phyloP scores from a whole-genome alignment of 1,140 invertebrate genomes.

The Drosophila saltans region DNA sequence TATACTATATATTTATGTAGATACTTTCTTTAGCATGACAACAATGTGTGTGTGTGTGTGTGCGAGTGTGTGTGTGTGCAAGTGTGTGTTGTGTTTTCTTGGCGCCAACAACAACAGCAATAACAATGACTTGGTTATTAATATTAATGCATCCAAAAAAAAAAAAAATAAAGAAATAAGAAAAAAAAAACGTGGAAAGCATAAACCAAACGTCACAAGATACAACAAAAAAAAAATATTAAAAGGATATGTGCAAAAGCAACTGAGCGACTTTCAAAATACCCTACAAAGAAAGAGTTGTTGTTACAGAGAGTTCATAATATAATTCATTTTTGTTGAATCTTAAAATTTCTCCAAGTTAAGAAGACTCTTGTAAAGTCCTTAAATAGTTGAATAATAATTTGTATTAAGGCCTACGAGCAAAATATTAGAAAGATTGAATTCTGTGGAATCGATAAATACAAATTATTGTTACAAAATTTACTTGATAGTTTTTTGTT shows the following conservation, averaged over 20 bases:
- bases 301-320: background rate
- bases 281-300: background rate
- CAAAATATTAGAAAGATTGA: too few species aligned
- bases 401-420: too few species aligned
- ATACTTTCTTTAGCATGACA: slow-evolving; percentile 52
- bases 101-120: slow-evolving; percentile 33
- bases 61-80: background rate
- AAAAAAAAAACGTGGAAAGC: slow-evolving; percentile 37
- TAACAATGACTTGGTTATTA: slow-evolving; percentile 67
- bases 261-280: background rate
- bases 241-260: slow-evolving; percentile 10
- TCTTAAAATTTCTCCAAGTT: too few species aligned
- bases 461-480: too few species aligned
- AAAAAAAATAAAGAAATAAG: slow-evolving; percentile 10
- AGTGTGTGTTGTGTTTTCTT: slow-evolving; percentile 13
- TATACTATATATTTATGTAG: slow-evolving; percentile 30
- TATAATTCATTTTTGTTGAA: too few species aligned
- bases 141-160: slow-evolving; percentile 57
- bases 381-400: too few species aligned
- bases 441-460: too few species aligned
- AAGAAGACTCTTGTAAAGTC: too few species aligned
- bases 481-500: too few species aligned
- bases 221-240: slow-evolving; percentile 7
- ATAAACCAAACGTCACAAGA: slow-evolving; percentile 4
- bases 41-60: slow-evolving; percentile 23